phyloP scores from a whole-genome alignment of 2,797 vertebrate species.

The Acanthornis magna region DNA sequence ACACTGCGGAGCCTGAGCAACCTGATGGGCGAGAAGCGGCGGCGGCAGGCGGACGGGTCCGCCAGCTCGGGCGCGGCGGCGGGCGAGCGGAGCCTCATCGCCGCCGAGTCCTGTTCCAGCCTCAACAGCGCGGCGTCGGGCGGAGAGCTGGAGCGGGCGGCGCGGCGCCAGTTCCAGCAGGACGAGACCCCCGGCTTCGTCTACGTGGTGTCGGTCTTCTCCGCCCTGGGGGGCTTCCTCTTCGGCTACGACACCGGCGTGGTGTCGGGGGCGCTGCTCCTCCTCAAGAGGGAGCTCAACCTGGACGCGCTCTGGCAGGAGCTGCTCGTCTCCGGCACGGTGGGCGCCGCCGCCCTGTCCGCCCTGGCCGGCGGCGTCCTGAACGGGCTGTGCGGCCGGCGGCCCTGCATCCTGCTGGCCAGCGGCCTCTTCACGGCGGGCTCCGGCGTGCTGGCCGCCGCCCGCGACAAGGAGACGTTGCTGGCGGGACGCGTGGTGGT shows the following conservation, averaged over 20 bases:
- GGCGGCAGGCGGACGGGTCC: constrained; percentile 80
- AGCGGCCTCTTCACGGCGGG: constrained; percentile 88
- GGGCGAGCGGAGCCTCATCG: constrained; percentile 83
- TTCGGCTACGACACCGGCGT: constrained; percentile 98
- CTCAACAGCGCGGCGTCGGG: constrained; percentile 79
- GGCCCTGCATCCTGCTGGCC: constrained; percentile 90
- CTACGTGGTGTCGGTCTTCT: constrained; percentile 88
- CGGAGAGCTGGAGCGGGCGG: constrained; percentile 90
- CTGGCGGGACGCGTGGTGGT: constrained; percentile 89
- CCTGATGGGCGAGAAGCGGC: constrained; percentile 92
- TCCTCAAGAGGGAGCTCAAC: constrained; percentile 88
- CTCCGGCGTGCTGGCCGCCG: constrained; percentile 84
- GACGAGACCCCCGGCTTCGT: constrained; percentile 91
- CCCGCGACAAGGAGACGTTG: constrained; percentile 86
- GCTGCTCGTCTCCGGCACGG: constrained; percentile 90
- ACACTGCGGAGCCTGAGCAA: constrained; percentile 92
- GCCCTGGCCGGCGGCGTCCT: constrained; percentile 89
- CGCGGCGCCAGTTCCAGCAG: constrained; percentile 92
- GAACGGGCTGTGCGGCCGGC: constrained; percentile 88
- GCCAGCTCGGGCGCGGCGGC: constrained; percentile 82
- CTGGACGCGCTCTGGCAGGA: constrained; percentile 94
- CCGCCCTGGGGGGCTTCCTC: constrained; percentile 93
- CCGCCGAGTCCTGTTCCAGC: constrained; percentile 83
- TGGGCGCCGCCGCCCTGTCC: constrained; percentile 89
- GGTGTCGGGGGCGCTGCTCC: constrained; percentile 94